Conservation (phyloP, 2,797 vertebrate genomes). For the Sebastolobus altivelis region DNA sequence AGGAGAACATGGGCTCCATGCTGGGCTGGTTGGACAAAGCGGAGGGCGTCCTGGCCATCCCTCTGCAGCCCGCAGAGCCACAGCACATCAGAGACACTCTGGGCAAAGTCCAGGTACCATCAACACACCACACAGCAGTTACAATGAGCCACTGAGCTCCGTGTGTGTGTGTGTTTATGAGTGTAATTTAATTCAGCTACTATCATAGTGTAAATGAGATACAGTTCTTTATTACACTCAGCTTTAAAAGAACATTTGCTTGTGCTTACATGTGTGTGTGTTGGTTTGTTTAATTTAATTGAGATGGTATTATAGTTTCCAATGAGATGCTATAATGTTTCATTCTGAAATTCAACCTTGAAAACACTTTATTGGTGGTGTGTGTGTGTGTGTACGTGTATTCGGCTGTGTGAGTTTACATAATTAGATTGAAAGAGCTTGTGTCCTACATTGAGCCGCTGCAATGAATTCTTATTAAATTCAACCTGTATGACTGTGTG, state of each 20-base stretch:
- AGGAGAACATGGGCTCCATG: constrained; percentile 90
- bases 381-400: background rate
- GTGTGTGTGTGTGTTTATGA: constrained; percentile 6
- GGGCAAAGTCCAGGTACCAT: constrained; percentile 91
- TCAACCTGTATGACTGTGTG: background rate
- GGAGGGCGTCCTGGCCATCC: constrained; percentile 79
- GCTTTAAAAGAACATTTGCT: background rate
- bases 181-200: constrained; percentile 32
- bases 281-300: constrained; percentile 34
- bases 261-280: constrained; percentile 3
- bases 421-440: constrained; percentile 40
- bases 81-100: constrained; percentile 90
- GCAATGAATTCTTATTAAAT: constrained; percentile 37
- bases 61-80: constrained; percentile 88
- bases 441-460: constrained; percentile 24
- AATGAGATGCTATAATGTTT: constrained; percentile 31
- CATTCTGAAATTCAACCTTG: constrained; percentile 43
- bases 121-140: background rate
- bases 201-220: constrained; percentile 21
- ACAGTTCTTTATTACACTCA: constrained; percentile 15
- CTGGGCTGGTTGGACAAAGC: constrained; percentile 91
- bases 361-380: constrained; percentile 8
- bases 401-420: constrained; percentile 24
- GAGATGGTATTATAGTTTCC: constrained; percentile 12
- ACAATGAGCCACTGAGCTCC: background rate